Evolutionary conservation across 2,113 vertebrate species (phyloP).

Genomic region (Cyanocitta stelleri): DNA sequence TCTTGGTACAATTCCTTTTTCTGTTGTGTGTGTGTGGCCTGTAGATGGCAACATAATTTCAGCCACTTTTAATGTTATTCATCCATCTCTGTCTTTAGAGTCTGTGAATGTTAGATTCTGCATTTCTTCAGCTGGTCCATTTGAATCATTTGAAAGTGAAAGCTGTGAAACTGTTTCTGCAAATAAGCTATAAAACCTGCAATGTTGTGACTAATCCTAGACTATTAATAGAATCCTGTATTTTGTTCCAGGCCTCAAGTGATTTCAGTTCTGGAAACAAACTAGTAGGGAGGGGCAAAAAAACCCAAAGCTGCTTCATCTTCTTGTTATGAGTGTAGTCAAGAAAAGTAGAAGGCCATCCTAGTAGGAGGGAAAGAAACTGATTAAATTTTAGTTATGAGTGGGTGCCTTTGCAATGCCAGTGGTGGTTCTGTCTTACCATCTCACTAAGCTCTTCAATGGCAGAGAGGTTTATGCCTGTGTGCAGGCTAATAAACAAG

Average conservation of each 20-base stretch:
- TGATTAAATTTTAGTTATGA: background rate
- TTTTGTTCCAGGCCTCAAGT: background rate
- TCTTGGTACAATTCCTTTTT: background rate
- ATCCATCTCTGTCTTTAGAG: background rate
- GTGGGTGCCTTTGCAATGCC: background rate
- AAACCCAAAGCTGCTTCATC: background rate
- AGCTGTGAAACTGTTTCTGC: background rate
- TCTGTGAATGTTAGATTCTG: background rate
- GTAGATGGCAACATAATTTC: conserved; percentile 46
- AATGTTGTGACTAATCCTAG: background rate
- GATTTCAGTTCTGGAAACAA: background rate
- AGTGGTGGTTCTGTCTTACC: background rate
- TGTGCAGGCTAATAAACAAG: background rate
- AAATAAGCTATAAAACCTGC: background rate
- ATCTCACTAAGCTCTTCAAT: background rate
- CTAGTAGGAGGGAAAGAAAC: background rate
- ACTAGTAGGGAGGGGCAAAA: background rate
- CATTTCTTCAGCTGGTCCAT: background rate
- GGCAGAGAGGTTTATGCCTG: background rate
- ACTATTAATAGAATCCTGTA: background rate
- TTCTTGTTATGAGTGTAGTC: background rate
- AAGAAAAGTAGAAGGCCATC: background rate
- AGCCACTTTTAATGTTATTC: background rate
- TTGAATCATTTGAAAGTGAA: background rate
- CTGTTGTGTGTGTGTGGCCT: background rate